These are phyloP conservation scores for Lerema accius DNA, from an alignment of 1,140 invertebrate genomes.

Conservation along the genomic window DNA sequence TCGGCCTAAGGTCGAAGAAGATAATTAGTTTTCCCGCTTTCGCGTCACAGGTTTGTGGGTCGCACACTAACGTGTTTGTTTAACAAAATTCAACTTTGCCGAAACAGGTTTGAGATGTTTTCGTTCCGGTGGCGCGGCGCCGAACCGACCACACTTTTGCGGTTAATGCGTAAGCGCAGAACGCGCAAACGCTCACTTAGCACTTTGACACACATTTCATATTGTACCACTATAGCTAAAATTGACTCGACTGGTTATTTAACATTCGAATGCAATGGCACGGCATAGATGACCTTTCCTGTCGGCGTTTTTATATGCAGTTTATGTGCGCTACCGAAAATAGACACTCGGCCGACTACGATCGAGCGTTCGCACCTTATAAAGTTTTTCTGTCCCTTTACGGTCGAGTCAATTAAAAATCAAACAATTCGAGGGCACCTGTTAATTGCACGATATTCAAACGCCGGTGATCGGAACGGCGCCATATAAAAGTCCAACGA, in stretches of 20 bases:
- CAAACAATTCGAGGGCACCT: conserved; percentile 44
- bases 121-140: conserved; percentile 51
- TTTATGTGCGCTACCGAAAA: conserved; percentile 5
- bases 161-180: conserved; percentile 63
- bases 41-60: conserved; percentile 55
- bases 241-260: conserved; percentile 43
- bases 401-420: conserved; percentile 39
- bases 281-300: conserved; percentile 21
- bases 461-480: conserved; percentile 41
- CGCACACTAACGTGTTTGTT: conserved; percentile 53
- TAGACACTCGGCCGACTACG: background rate
- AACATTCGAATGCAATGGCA: conserved; percentile 30
- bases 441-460: conserved; percentile 46
- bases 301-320: conserved; percentile 16
- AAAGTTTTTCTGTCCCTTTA: conserved; percentile 28
- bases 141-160: conserved; percentile 54
- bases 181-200: conserved; percentile 54
- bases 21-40: conserved; percentile 63
- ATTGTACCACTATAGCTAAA: conserved; percentile 39
- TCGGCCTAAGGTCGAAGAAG: conserved; percentile 33
- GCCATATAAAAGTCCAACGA: conserved; percentile 55
- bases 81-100: conserved; percentile 61
- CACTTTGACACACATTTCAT: conserved; percentile 65
- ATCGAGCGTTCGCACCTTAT: conserved; percentile 20
- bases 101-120: conserved; percentile 62